These are phyloP conservation scores for Ochropleura leucogaster DNA, from an alignment of 2,888 invertebrate genomes.

Conservation along the genomic window DNA sequence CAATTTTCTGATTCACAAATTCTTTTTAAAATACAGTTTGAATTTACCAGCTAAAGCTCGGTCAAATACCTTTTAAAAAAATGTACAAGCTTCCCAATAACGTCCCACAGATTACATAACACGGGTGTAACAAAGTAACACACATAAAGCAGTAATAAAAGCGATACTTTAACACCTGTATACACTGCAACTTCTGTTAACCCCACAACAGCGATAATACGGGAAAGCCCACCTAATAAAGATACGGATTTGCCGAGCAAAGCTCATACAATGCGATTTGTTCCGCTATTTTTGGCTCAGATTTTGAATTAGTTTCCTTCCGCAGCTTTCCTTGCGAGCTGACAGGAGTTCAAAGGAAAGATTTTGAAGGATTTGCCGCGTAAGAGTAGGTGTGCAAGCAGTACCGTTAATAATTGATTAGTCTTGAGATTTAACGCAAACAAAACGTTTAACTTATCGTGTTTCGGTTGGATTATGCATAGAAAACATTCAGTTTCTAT, in stretches of 20 bases:
- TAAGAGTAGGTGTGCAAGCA: conserved; percentile 10
- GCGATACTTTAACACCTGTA: conserved; percentile 41
- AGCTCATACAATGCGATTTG: conserved; percentile 58
- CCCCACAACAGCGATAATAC: conserved; percentile 52
- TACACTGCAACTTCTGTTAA: conserved; percentile 45
- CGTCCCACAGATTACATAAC: conserved; percentile 7
- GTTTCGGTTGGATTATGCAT: conserved; percentile 19
- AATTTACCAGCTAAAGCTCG: conserved; percentile 21
- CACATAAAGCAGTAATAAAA: conserved; percentile 31
- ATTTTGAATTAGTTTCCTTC: conserved; percentile 57
- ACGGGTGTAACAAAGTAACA: conserved; percentile 26
- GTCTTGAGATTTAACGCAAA: conserved; percentile 46
- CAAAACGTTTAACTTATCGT: conserved; percentile 50
- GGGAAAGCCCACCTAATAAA: conserved; percentile 58
- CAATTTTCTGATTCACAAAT: background rate
- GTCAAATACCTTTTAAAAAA: conserved; percentile 3
- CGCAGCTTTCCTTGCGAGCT: conserved; percentile 26
- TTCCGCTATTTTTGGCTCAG: conserved; percentile 60
- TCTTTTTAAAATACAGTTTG: conserved; percentile 16
- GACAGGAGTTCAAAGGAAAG: conserved; percentile 19
- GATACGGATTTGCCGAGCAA: conserved; percentile 57
- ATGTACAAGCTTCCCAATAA: background rate
- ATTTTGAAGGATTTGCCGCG: conserved; percentile 18
- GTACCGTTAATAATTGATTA: conserved; percentile 31
- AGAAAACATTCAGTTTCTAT: conserved; percentile 39